These are phyloP conservation scores for Salvelinus sp. DNA, from an alignment of 2,113 vertebrate species.

Conservation along the genomic window DNA sequence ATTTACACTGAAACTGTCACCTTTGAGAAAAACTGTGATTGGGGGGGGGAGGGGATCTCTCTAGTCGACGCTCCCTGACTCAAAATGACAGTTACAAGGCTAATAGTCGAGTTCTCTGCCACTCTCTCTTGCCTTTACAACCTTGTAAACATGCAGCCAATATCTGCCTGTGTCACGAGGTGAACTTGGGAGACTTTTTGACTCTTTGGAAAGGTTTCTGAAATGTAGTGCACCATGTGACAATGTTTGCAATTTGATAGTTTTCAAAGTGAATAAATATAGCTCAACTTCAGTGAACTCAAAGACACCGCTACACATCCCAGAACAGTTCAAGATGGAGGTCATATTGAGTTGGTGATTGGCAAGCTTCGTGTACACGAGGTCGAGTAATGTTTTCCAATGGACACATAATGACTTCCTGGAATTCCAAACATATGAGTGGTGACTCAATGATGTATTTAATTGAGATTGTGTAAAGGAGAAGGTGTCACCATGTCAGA, in stretches of 20 bases:
- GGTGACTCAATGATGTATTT: slow-evolving; percentile 9
- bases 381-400: not conserved
- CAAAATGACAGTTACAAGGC: slow-evolving; percentile 44
- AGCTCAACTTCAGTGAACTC: not conserved
- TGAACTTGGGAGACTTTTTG: not conserved
- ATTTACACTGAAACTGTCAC: slow-evolving; percentile 49
- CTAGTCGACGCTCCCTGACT: slow-evolving; percentile 41
- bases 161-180: not conserved
- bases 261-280: not conserved
- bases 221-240: not conserved
- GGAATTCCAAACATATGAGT: slow-evolving; percentile 10
- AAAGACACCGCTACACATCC: not conserved
- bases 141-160: slow-evolving; percentile 19
- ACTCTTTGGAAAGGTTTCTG: not conserved
- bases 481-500: slow-evolving; percentile 23
- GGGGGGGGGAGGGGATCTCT: slow-evolving; percentile 22
- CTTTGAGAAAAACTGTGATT: slow-evolving; percentile 17
- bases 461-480: slow-evolving; percentile 11
- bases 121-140: slow-evolving; percentile 20
- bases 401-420: not conserved
- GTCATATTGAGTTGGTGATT: not conserved
- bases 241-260: not conserved
- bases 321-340: not conserved
- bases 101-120: slow-evolving; percentile 42
- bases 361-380: not conserved